phyloP scores from a whole-genome alignment of 2,888 invertebrate species.

The Agrotis ipsilon region DNA sequence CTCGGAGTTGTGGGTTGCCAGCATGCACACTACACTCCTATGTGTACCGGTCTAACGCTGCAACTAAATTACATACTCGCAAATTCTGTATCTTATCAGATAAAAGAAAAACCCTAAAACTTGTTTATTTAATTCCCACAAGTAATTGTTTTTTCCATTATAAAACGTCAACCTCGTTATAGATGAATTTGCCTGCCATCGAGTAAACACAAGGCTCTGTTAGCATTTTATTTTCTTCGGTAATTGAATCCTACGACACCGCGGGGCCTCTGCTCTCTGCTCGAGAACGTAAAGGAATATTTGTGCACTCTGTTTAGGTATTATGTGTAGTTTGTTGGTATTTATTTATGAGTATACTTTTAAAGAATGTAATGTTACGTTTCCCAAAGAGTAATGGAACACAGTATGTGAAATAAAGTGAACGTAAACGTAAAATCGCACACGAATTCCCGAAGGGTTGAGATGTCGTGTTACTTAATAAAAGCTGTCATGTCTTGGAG shows the following conservation, averaged over 20 bases:
- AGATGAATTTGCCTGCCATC: slow-evolving; percentile 76
- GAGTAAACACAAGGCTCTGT: slow-evolving; percentile 78
- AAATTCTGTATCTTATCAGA: no score
- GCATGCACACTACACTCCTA: no score
- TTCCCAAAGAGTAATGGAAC: no score
- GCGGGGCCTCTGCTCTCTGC: slow-evolving; percentile 53
- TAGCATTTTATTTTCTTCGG: slow-evolving; percentile 81
- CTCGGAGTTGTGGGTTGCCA: no score
- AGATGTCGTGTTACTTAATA: no score
- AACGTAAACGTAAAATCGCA: no score
- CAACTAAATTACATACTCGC: no score
- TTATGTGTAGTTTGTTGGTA: slow-evolving; percentile 5
- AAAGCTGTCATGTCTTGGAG: no score
- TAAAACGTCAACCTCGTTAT: slow-evolving; percentile 73
- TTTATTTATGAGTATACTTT: not conserved
- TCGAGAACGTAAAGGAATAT: slow-evolving; percentile 33
- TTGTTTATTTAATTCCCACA: slow-evolving; percentile 6
- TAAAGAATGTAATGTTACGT: no score
- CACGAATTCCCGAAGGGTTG: no score
- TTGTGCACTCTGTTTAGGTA: slow-evolving; percentile 3
- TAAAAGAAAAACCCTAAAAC: not conserved
- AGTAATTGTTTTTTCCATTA: slow-evolving; percentile 60
- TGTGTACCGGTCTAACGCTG: no score
- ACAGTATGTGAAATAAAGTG: no score
- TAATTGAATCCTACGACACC: slow-evolving; percentile 79